These are phyloP conservation scores for Siniperca knerii DNA, from an alignment of 2,113 vertebrate species.

Conservation along the genomic window DNA sequence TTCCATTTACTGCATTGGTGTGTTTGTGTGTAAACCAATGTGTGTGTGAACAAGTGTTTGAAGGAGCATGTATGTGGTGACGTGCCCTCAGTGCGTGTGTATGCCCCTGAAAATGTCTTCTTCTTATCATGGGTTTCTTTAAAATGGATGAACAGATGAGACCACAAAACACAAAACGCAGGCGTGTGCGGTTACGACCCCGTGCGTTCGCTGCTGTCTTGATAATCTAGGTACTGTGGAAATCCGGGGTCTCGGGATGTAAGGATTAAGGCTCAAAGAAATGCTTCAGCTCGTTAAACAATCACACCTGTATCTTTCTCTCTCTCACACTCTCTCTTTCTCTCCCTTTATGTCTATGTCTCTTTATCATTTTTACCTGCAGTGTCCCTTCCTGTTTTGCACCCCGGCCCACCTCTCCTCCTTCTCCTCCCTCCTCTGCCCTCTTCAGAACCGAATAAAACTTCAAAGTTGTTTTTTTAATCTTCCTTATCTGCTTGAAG, in stretches of 20 bases:
- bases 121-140: not conserved
- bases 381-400: constrained; percentile 15
- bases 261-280: constrained; percentile 20
- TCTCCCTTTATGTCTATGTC: not conserved
- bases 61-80: constrained; percentile 1
- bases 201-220: not conserved
- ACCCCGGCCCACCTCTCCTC: not conserved
- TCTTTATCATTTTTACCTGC: constrained; percentile 8
- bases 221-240: constrained; percentile 18
- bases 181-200: not conserved
- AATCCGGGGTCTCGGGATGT: not conserved
- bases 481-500: constrained; percentile 61
- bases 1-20: constrained; percentile 47
- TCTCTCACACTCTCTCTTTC: not conserved
- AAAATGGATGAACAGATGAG: constrained; percentile 1
- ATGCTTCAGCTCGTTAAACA: constrained; percentile 30
- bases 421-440: not conserved
- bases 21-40: constrained; percentile 11
- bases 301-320: constrained; percentile 5
- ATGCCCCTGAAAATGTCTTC: not conserved
- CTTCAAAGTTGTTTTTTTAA: constrained; percentile 62
- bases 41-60: constrained; percentile 11
- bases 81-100: not conserved
- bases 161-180: not conserved
- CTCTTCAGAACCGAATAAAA: constrained; percentile 50